phyloP scores from a whole-genome alignment of 1,140 invertebrate species.

The Bradynema listronoti region DNA sequence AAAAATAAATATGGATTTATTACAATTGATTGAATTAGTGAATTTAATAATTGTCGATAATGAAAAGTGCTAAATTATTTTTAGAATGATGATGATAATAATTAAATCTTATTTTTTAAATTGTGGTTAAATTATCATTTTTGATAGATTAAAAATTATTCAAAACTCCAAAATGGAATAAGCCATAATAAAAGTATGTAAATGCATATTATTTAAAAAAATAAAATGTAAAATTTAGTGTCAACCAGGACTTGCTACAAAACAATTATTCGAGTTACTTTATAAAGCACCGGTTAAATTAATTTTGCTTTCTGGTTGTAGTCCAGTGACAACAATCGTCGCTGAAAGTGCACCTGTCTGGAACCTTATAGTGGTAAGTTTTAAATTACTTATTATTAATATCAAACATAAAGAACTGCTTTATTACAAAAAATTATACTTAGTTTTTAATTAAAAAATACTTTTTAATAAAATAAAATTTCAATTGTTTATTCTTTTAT shows the following conservation, averaged over 20 bases:
- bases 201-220: background rate
- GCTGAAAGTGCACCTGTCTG: slow-evolving; percentile 99
- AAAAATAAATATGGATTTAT: too few relatives aligned
- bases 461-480: too few relatives aligned
- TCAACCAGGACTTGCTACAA: slow-evolving; percentile 89
- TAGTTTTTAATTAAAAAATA: too few relatives aligned
- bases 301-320: slow-evolving; percentile 84
- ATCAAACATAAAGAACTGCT: too few relatives aligned
- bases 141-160: background rate
- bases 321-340: slow-evolving; percentile 96
- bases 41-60: too few relatives aligned
- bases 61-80: background rate
- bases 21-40: too few relatives aligned
- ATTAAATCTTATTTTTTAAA: background rate
- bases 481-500: too few relatives aligned
- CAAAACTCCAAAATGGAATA: background rate
- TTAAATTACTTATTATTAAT: too few relatives aligned
- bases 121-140: background rate
- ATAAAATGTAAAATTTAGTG: slow-evolving; percentile 67
- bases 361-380: slow-evolving; percentile 90
- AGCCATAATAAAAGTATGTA: background rate
- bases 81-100: background rate
- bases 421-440: too few relatives aligned
- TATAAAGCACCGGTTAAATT: slow-evolving; percentile 92
- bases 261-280: slow-evolving; percentile 94